Evolutionary conservation across 2,797 vertebrate genomes (phyloP).

Genomic region (Mionectes olivaceus): DNA sequence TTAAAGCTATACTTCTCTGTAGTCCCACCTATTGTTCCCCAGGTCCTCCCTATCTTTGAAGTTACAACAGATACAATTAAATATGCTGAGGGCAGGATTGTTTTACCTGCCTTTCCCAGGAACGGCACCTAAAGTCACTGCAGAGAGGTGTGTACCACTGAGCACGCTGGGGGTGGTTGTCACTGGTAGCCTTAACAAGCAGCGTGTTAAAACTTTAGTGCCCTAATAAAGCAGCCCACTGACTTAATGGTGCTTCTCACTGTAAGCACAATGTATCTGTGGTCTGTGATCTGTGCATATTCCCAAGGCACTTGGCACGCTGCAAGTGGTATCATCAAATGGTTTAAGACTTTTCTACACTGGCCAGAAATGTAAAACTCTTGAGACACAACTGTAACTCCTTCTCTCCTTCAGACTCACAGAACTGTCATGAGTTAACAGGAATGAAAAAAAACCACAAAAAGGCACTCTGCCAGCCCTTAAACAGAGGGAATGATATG

Average conservation of each 20-base stretch:
- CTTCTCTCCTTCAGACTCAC: not conserved
- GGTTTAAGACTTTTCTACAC: not conserved
- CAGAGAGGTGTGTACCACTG: not conserved
- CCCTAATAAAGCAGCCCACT: not conserved
- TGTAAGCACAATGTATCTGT: not conserved
- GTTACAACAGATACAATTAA: not conserved
- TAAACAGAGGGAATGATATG: not conserved
- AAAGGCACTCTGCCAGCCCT: not conserved
- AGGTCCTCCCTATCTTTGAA: not conserved
- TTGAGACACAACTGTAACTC: not conserved
- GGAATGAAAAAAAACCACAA: not conserved
- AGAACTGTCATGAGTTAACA: not conserved
- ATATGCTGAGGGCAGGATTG: not conserved
- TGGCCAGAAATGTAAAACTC: not conserved
- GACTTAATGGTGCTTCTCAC: not conserved
- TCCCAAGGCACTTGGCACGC: not conserved
- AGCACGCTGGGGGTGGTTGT: not conserved
- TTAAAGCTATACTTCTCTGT: not conserved
- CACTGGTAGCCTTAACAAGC: not conserved
- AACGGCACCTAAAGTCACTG: not conserved
- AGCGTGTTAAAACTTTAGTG: not conserved
- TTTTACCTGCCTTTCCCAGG: not conserved
- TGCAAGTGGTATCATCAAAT: not conserved
- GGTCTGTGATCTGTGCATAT: not conserved
- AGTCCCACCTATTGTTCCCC: not conserved